phyloP scores from a whole-genome alignment of 1,140 invertebrate species.

The Eupeodes corollae region DNA sequence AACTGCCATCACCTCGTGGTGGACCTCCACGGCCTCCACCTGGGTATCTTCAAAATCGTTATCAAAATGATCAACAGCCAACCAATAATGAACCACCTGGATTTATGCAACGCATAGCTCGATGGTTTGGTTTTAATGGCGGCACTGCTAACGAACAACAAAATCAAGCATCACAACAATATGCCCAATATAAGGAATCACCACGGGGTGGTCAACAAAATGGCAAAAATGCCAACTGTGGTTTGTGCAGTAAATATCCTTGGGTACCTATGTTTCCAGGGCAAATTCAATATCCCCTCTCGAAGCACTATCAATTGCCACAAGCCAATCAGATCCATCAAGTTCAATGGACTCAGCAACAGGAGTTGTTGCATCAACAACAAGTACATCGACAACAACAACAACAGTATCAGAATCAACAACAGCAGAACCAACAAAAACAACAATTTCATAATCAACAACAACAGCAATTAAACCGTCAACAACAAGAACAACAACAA shows the following conservation, averaged over 20 bases:
- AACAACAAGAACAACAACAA: neutral
- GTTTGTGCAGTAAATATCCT: conserved; percentile 61
- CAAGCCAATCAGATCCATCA: conserved; percentile 1
- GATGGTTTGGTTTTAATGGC: conserved; percentile 27
- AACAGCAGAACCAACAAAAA: conserved; percentile 13
- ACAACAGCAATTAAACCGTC: conserved; percentile 4
- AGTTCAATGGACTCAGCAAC: conserved; percentile 17
- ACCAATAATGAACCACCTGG: conserved; percentile 7
- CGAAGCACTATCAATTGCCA: conserved; percentile 13
- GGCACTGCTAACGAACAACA: conserved; percentile 15
- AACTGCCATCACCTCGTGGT: neutral
- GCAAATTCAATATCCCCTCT: conserved; percentile 37
- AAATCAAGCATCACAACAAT: conserved; percentile 3
- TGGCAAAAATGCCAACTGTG: conserved; percentile 45
- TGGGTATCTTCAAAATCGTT: neutral
- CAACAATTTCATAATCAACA: neutral
- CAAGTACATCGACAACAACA: conserved; percentile 13
- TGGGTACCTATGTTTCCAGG: conserved; percentile 58
- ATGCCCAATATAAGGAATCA: conserved; percentile 21
- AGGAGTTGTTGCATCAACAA: conserved; percentile 9
- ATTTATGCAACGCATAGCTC: conserved; percentile 29
- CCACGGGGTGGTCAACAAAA: conserved; percentile 20
- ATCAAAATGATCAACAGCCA: neutral
- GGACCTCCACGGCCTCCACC: neutral
- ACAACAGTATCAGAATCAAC: conserved; percentile 11